Base-by-base conservation (phyloP, 1,140 invertebrate species). In the Archegozetes longisetosus region DNA sequence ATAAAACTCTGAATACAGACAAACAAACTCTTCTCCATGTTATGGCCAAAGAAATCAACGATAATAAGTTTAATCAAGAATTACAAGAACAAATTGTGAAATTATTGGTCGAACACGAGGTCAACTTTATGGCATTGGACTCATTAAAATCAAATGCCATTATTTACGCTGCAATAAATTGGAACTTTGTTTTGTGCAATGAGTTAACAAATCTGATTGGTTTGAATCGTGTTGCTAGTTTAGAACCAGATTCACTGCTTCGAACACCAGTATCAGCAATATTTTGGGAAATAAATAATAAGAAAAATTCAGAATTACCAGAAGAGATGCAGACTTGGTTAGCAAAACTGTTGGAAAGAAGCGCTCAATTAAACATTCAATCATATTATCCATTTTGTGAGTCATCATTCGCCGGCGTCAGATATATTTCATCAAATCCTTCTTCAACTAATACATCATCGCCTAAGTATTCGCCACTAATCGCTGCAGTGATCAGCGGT, bases 121-220 rank as follows among this genome's bases (percentile, higher is more conserved):
- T 72, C 13, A 65, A 66, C 53, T 24, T 69, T 6, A 65, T 54
- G 47, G 53, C 57, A 20, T 51, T 55, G 25, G 75, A 77, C 66
- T 68, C 68, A n/a, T 67, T 70, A 64, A 69, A 70, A 2, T 70
- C 70, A 51, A 71, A 68, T 40, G 68, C 74, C n/a, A 57, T 77
- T 2, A 70, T 70, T 47, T 76, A 75, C 68, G 72, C 72, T 28
- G 70, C 70, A 57, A 64, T 75, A 2, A 68, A 69, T 32, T 68
- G 70, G 55, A 73, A 76, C 63, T 62, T 65, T 64, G 28, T 47
- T 12, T 62, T 73, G 9, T 68, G 64, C 17, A 64, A 69, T 25
- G 71, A 69, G 61, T 66, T 70, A 17, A 9, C 6, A 6, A 40
- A 64, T 61, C 63, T 70, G 66, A 56, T 67, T 12, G 50, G 60